A percentile compares a stretch with the other conserved stretches of the same genome.
Evolutionary conservation across 2,797 vertebrate species (phyloP).

Genomic region (Lepilemur septentrionalis): DNA sequence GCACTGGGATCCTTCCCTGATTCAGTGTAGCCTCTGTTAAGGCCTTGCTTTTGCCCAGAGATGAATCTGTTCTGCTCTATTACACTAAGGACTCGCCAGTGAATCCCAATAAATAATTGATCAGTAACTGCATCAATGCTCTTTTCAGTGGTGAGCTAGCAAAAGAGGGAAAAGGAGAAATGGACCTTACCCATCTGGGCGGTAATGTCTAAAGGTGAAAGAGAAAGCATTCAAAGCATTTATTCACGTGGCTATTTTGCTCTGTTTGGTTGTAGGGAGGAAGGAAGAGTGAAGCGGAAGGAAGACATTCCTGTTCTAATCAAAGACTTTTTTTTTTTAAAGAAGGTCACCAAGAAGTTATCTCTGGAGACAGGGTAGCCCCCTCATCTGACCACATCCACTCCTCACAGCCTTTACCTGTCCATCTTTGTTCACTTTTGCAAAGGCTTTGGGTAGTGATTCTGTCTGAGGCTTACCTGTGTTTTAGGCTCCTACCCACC

Average conservation of each 20-base stretch:
- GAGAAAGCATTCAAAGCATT: not conserved
- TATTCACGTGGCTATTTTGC: not conserved
- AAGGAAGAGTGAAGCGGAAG: not conserved
- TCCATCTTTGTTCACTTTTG: not conserved
- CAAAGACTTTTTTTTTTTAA: not conserved
- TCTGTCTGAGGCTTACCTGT: not conserved
- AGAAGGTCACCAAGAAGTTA: not conserved
- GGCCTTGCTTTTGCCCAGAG: not conserved
- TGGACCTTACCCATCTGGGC: not conserved
- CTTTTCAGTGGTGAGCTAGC: not conserved
- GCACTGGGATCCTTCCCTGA: not conserved
- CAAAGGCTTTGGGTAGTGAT: not conserved
- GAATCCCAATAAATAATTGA: constrained; percentile 50
- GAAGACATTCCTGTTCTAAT: not conserved
- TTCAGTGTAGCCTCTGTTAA: not conserved
- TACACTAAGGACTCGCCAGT: constrained; percentile 2
- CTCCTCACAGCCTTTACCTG: not conserved
- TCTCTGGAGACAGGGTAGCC: not conserved
- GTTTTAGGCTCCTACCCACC: not conserved
- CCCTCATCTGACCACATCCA: not conserved
- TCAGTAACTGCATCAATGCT: not conserved
- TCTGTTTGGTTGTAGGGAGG: not conserved
- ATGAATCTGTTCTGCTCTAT: not conserved
- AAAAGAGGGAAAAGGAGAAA: not conserved
- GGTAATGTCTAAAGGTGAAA: not conserved